Evolutionary conservation across 2,797 vertebrate species (phyloP).

Genomic region (Sus cebifrons): DNA sequence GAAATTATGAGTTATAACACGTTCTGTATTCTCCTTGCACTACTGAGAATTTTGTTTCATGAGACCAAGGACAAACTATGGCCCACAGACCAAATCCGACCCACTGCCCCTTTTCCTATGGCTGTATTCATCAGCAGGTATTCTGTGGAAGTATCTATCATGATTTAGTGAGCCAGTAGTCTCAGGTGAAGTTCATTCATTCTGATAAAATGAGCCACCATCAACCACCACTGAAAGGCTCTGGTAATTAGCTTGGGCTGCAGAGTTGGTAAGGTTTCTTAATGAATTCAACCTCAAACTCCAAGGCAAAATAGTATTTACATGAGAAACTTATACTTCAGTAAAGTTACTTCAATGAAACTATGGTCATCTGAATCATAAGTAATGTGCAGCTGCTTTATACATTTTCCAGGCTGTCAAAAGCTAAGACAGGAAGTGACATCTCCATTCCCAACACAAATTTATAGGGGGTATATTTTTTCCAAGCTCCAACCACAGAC

Average conservation of each 20-base stretch:
- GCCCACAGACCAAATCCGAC: not conserved
- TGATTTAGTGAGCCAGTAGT: not conserved
- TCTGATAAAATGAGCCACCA: not conserved
- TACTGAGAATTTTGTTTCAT: not conserved
- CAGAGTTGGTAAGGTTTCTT: constrained; percentile 2
- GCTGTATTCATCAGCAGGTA: not conserved
- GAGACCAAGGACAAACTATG: constrained; percentile 29
- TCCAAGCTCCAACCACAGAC: constrained; percentile 27
- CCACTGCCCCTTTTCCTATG: not conserved
- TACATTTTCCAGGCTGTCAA: not conserved
- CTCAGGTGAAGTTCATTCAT: constrained; percentile 7
- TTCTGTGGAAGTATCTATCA: not conserved
- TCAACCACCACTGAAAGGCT: not conserved
- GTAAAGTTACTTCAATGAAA: constrained; percentile 38
- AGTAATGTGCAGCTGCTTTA: not conserved
- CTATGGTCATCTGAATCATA: not conserved
- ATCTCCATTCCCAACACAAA: constrained; percentile 41
- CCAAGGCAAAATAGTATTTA: constrained; percentile 5
- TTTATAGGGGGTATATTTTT: not conserved
- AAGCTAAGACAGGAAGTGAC: constrained; percentile 28
- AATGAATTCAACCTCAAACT: constrained; percentile 43
- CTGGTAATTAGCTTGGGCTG: not conserved
- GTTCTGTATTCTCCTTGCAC: not conserved
- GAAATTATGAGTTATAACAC: not conserved
- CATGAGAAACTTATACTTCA: not conserved